Percentiles rank a stretch among this genome's conserved stretches.
These are phyloP conservation scores for Acanthurus tractus DNA, from an alignment of 2,797 vertebrate species.

Conservation along the genomic window DNA sequence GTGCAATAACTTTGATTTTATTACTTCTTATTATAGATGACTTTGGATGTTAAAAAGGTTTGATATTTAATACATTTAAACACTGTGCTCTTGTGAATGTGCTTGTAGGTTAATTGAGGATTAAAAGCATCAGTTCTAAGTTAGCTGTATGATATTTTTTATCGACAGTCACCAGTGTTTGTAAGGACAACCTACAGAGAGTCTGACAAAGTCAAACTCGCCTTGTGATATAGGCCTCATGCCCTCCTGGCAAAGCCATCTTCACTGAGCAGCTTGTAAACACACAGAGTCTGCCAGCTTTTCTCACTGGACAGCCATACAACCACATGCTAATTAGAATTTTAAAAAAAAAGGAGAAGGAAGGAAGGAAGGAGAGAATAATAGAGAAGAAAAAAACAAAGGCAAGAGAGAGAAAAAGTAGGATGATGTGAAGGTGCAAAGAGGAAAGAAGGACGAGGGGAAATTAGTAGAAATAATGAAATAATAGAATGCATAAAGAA, in stretches of 20 bases:
- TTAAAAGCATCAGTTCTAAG: neutral
- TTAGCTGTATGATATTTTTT: neutral
- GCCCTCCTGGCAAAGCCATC: slow-evolving; percentile 62
- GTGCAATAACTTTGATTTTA: too few relatives aligned
- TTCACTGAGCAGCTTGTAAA: slow-evolving; percentile 71
- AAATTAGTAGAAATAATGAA: neutral
- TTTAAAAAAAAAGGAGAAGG: slow-evolving; percentile 24
- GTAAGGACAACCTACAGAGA: slow-evolving; percentile 12
- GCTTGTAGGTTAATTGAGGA: neutral
- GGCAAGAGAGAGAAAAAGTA: neutral
- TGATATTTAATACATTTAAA: too few relatives aligned
- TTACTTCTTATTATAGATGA: too few relatives aligned
- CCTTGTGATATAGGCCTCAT: slow-evolving; percentile 33
- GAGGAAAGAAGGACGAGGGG: neutral
- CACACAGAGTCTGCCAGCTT: slow-evolving; percentile 63
- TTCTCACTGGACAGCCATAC: slow-evolving; percentile 62
- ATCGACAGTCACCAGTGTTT: neutral
- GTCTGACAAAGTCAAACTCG: slow-evolving; percentile 27
- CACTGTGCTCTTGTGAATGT: neutral
- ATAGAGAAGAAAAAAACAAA: neutral
- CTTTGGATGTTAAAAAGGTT: too few relatives aligned
- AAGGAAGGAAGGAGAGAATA: neutral
- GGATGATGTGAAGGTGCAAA: neutral
- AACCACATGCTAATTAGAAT: slow-evolving; percentile 71
- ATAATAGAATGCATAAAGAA: neutral